Percentiles rank a stretch among this genome's conserved stretches.
phyloP scores from a whole-genome alignment of 1,140 invertebrate genomes.

The Bombus balteatus region DNA sequence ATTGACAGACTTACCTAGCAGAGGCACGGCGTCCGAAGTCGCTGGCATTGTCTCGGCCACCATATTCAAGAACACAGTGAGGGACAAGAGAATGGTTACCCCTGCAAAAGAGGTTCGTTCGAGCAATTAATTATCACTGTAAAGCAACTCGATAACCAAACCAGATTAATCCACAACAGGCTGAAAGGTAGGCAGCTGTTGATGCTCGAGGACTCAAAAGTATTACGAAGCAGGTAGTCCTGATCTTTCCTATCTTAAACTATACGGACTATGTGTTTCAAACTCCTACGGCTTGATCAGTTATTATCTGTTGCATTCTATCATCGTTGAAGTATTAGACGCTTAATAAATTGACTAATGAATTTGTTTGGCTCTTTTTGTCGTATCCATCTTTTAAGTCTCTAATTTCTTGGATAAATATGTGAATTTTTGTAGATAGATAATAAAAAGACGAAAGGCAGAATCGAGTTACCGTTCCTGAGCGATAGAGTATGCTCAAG shows the following conservation, averaged over 20 bases:
- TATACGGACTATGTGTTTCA: too few relatives aligned
- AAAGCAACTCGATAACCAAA: background rate
- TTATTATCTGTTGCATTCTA: background rate
- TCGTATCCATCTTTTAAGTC: too few relatives aligned
- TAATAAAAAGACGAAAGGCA: background rate
- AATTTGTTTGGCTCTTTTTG: background rate
- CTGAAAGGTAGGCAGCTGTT: background rate
- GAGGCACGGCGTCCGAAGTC: conserved; percentile 92
- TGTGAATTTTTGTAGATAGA: background rate
- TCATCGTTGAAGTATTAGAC: background rate
- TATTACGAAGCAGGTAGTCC: background rate
- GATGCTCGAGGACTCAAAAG: background rate
- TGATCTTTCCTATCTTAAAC: background rate
- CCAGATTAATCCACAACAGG: conserved; percentile 35
- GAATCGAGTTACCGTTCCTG: background rate
- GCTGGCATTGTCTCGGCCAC: conserved; percentile 92
- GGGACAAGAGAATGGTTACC: conserved; percentile 93
- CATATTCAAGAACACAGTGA: conserved; percentile 95
- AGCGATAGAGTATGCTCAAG: background rate
- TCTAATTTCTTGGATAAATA: background rate
- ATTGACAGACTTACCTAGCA: conserved; percentile 87
- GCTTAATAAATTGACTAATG: background rate
- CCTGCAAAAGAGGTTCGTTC: conserved; percentile 82
- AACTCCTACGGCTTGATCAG: too few relatives aligned
- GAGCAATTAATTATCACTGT: conserved; percentile 54